Base-by-base conservation (phyloP, 2,888 invertebrate genomes). In the Meganola albula region DNA sequence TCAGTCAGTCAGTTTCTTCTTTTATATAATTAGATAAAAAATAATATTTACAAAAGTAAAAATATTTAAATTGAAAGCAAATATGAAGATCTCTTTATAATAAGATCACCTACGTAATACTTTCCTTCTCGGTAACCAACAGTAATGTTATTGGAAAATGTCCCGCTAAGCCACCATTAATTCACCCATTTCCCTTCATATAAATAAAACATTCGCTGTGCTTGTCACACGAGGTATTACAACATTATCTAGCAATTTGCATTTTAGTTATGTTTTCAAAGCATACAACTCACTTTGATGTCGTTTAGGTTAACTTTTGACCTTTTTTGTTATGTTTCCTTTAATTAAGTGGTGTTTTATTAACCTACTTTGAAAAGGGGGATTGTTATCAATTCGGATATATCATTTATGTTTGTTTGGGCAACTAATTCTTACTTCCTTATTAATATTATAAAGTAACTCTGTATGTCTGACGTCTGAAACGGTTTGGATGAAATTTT, bases 171-270 rank as follows among this genome's bases (percentile, higher is more conserved):
- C 49, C 47, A 54, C 44, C 53, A 53, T 56, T 61, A 64, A 58
- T 59, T 51, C 57, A 51, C 46, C 51, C 44, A 43, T 46, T 58
- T 48, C 59, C 50, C 48, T 7, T 24, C 16, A 12, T 58, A 67
- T 74, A 69, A 69, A 75, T 74, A 76, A 74, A 68, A 73, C 70
- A 77, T 68, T 46, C 34, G 47, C 42, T 48, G 40, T 44, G 40
- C 29, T 66, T 52, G 53, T 54, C 52, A 55, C 56, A 53, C 57
- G 57, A 53, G 58, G 51, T 64, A 70, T 65, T 66, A 58, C 60
- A 62, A 71, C 66, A 69, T 76, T 70, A 76, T 75, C 74, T 56
- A 55, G 51, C 58, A 69, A 79, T 80, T 78, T 76, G 71, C 82
- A 80, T 78, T 67, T 49, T 21, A 57, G 53, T 73, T 67, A 74